Evolutionary conservation across 1,140 invertebrate genomes (phyloP).

Genomic region (Drosophila lini): DNA sequence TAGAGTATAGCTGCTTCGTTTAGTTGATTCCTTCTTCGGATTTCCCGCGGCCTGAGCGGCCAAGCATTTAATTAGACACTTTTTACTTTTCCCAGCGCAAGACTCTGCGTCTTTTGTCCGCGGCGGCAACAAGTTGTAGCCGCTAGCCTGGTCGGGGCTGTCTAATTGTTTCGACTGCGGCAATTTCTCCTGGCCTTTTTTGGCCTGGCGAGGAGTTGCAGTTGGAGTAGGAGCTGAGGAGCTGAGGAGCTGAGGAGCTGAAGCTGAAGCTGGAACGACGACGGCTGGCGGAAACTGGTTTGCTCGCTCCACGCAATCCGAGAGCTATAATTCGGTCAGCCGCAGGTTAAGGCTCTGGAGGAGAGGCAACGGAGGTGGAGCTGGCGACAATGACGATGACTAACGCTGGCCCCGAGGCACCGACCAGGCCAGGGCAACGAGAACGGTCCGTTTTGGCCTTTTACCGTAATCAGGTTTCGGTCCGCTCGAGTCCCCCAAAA

Average conservation of each 20-base stretch:
- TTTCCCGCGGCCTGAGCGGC: conserved; percentile 28
- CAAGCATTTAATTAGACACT: conserved; percentile 67
- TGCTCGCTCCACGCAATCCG: conserved; percentile 9
- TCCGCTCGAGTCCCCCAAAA: conserved; percentile 27
- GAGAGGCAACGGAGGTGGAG: not conserved
- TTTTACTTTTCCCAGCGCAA: conserved; percentile 64
- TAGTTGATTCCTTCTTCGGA: conserved; percentile 1
- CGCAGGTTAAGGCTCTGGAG: conserved; percentile 20
- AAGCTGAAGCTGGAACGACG: not conserved
- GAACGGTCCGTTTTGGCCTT: conserved; percentile 48
- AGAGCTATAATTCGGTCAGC: conserved; percentile 48
- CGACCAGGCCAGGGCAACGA: conserved; percentile 27
- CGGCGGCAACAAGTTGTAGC: conserved; percentile 66
- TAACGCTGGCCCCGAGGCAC: conserved; percentile 26
- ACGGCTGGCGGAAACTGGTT: conserved; percentile 55
- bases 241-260: not conserved
- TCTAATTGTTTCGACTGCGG: conserved; percentile 75
- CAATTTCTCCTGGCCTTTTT: conserved; percentile 74
- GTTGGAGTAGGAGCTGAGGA: conserved; percentile 1
- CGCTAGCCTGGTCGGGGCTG: conserved; percentile 20
- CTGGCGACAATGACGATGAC: conserved; percentile 20
- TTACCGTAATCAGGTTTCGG: conserved; percentile 51
- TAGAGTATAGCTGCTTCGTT: conserved; percentile 2
- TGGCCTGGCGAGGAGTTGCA: conserved; percentile 18
- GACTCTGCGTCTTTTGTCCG: conserved; percentile 21